Conservation (phyloP, 2,888 invertebrate species). For the Antheraea assamensis region DNA sequence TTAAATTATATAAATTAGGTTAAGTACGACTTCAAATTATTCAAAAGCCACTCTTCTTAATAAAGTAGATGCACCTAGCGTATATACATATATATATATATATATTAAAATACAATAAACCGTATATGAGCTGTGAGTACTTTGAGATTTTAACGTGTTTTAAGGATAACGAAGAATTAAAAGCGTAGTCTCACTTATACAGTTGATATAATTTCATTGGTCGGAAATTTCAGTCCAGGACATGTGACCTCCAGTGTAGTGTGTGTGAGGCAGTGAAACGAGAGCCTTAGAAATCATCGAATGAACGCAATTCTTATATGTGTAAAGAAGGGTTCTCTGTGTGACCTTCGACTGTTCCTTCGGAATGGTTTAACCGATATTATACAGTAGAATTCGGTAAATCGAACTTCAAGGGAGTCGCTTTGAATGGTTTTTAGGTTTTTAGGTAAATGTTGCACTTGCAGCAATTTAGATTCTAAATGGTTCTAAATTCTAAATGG, state of each 20-base stretch:
- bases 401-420: too few species aligned
- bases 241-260: conserved; percentile 63
- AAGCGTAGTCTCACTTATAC: conserved; percentile 50
- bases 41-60: conserved; percentile 80
- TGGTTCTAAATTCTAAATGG: too few species aligned
- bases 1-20: conserved; percentile 67
- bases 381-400: background rate
- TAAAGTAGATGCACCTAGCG: conserved; percentile 82
- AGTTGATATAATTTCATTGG: conserved; percentile 63
- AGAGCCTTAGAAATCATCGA: conserved; percentile 65
- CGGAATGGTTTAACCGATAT: background rate
- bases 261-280: conserved; percentile 56
- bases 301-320: conserved; percentile 30
- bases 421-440: too few species aligned
- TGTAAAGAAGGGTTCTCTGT: background rate
- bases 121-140: conserved; percentile 82
- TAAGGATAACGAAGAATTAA: conserved; percentile 61
- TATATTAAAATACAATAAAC: conserved; percentile 81
- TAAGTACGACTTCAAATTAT: conserved; percentile 82
- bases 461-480: too few species aligned
- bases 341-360: background rate
- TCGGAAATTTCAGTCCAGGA: conserved; percentile 74
- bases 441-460: too few species aligned
- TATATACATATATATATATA: conserved; percentile 56
- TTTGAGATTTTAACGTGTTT: conserved; percentile 82